These are phyloP conservation scores for Volucella inflata DNA, from an alignment of 2,888 invertebrate genomes.

Conservation along the genomic window DNA sequence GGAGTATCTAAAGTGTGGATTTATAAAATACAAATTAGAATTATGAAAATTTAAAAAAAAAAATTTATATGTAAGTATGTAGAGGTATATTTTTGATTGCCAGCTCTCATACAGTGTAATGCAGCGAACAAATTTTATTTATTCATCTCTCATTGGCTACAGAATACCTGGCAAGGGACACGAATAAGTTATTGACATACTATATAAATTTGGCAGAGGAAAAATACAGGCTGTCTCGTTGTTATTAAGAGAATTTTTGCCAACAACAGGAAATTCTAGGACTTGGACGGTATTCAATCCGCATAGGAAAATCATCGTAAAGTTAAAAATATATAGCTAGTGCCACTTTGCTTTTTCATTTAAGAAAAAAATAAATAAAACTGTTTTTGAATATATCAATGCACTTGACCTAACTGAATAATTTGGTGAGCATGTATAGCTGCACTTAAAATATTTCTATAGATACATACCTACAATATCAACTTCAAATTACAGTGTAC, in stretches of 20 bases:
- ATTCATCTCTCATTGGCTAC: neutral
- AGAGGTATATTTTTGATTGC: too few relatives aligned
- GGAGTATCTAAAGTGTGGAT: neutral
- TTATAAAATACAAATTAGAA: too few relatives aligned
- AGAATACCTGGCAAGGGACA: constrained; percentile 48
- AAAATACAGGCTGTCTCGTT: constrained; percentile 27
- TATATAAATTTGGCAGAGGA: constrained; percentile 29
- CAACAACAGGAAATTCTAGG: constrained; percentile 50
- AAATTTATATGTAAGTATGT: too few relatives aligned
- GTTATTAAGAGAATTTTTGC: constrained; percentile 45
- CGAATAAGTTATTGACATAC: constrained; percentile 61
- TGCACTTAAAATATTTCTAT: too few relatives aligned
- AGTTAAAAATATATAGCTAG: constrained; percentile 50
- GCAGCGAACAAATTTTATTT: neutral
- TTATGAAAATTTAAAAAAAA: too few relatives aligned
- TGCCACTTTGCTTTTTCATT: constrained; percentile 19
- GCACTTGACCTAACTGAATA: constrained; percentile 38
- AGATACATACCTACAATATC: too few relatives aligned
- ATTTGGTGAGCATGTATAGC: neutral
- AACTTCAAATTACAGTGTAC: too few relatives aligned
- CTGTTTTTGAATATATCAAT: constrained; percentile 1
- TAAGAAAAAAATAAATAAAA: constrained; percentile 6
- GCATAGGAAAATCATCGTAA: constrained; percentile 47
- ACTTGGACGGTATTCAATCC: constrained; percentile 52
- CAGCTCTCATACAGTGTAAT: neutral